phyloP scores from a whole-genome alignment of 1,140 invertebrate genomes.

The Psilanteris sp. region DNA sequence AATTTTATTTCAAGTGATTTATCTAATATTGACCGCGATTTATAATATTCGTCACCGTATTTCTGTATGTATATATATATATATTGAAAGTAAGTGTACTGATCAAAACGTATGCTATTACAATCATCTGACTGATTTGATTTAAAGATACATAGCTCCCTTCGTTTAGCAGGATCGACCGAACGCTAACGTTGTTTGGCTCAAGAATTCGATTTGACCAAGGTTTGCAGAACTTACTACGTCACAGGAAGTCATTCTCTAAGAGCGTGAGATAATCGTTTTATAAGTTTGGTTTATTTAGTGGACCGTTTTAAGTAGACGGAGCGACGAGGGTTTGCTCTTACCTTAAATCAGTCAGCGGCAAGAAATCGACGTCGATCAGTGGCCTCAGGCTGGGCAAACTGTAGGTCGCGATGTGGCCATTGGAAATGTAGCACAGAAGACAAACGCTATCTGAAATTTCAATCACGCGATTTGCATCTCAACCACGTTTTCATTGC shows the following conservation, averaged over 20 bases:
- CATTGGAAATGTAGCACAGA: slow-evolving; percentile 95
- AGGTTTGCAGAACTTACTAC: slow-evolving; percentile 25
- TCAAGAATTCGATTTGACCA: no score
- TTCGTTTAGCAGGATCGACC: no score
- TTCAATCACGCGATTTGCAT: slow-evolving; percentile 39
- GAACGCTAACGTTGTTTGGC: no score
- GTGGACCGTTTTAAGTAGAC: slow-evolving; percentile 25
- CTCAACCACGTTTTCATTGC: slow-evolving; percentile 5
- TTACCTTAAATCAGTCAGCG: slow-evolving; percentile 95
- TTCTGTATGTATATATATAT: no score
- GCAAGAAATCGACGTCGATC: slow-evolving; percentile 95
- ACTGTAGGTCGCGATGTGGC: slow-evolving; percentile 94
- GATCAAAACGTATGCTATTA: no score
- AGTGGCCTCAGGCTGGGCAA: slow-evolving; percentile 94
- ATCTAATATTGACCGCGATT: no score
- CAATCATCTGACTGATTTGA: no score
- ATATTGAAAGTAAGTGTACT: no score
- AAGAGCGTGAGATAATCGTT: slow-evolving; percentile 57
- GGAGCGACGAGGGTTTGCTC: slow-evolving; percentile 43
- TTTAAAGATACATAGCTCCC: no score
- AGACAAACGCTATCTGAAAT: slow-evolving; percentile 94
- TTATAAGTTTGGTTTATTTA: slow-evolving; percentile 58
- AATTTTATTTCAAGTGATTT: no score
- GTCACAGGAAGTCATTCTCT: slow-evolving; percentile 49
- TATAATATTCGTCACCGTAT: no score